Evolutionary conservation across 1,140 invertebrate species (phyloP), one percentile per base, ranked within the genome.

Genomic region (Pachypeltis micranthus): DNA sequence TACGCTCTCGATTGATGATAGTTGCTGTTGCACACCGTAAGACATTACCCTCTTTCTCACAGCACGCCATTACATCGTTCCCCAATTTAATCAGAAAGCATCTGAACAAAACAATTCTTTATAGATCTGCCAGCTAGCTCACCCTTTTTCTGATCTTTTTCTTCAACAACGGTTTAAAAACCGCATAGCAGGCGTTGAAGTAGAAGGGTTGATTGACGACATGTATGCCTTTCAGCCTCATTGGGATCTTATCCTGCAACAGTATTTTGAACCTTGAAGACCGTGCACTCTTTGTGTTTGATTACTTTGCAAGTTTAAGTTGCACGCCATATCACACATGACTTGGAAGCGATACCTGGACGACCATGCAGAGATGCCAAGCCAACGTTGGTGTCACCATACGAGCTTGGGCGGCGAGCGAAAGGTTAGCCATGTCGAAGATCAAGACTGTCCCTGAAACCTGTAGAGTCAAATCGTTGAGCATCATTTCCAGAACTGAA

Each of bases 91-190:
- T 39, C 34, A 39, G 7, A n/a, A 10, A 39, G n/a, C 34, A 39
- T 39, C 7, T 39, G 34, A 39, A 39, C n/a, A 39, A 39, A 39
- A 7, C 34, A 39, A 39, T n/a, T 10, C n/a, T 7, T 39, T 39
- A 39, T n/a, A 39, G 7, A n/a, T n/a, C 34, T 39, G n/a, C 34
- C 7, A 39, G 34, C 21, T 16, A 61, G 64, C 65, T 67, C 65
- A 74, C 73, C 66, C 72, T 65, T 63, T 70, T 69, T 24, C 67
- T 67, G 10, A 73, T 31, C 65, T 79, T 79, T 61, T 78, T 75
- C 63, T 77, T 79, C 57, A 80, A 59, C 63, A 80, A 77, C 14
- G 73, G 75, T 65, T 75, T 77, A 2, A 76, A 69, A 16, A 79
- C 68, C 23, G 74, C 66, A 64, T 75, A 79, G 2, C 78, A 63